Percentiles rank a stretch among this genome's conserved stretches.
These are phyloP conservation scores for Lapara coniferarum DNA, from an alignment of 2,888 invertebrate species.

Conservation along the genomic window DNA sequence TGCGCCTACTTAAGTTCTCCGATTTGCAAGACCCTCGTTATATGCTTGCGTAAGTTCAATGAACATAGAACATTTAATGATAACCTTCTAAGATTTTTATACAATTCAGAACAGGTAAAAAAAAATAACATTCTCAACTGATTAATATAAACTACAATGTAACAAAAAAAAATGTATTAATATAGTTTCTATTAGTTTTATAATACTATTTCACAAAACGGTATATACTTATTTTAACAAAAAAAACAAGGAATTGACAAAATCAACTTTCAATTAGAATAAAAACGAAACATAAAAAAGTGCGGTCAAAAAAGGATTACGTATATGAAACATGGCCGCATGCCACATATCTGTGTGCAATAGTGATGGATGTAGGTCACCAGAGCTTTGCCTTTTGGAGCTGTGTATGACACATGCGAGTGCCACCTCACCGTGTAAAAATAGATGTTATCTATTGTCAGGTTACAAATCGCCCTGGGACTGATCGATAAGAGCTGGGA, in stretches of 20 bases:
- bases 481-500: slow-evolving; percentile 15
- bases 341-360: slow-evolving; percentile 25
- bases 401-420: slow-evolving; percentile 33
- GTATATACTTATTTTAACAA: too few species aligned
- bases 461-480: slow-evolving; percentile 19
- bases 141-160: too few species aligned
- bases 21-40: not conserved
- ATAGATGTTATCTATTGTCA: slow-evolving; percentile 25
- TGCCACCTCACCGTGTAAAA: slow-evolving; percentile 23
- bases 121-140: too few species aligned
- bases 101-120: too few species aligned
- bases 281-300: too few species aligned
- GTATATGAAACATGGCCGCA: slow-evolving; percentile 7
- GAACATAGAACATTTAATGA: not conserved
- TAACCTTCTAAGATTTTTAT: too few species aligned
- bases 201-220: too few species aligned
- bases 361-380: slow-evolving; percentile 48
- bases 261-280: too few species aligned
- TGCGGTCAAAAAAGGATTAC: too few species aligned
- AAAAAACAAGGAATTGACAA: too few species aligned
- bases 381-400: slow-evolving; percentile 39
- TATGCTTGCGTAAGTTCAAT: not conserved
- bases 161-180: too few species aligned
- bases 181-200: too few species aligned
- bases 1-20: not conserved